Evolutionary conservation across 2,113 vertebrate genomes (phyloP), one percentile per base, ranked within the genome.

Genomic region (Australoheros scitulus): DNA sequence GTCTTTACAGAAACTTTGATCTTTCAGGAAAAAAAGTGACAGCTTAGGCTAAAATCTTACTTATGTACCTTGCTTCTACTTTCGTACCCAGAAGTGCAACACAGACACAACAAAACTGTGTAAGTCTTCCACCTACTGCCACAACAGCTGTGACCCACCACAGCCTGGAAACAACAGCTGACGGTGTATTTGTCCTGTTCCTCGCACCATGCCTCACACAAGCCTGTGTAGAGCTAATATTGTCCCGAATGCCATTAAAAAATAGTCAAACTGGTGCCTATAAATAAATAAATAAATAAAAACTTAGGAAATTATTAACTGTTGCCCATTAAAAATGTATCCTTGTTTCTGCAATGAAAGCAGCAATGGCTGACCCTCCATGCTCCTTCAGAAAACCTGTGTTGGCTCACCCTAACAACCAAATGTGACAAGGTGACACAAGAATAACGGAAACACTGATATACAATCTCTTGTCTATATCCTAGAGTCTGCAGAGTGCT

Each of bases 401-500:
- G n/a, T 26, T 78, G 22, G 11, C 59, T 79, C 64, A 64, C 38
- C 24, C 52, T 55, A 60, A 38, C 63, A 75, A 65, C n/a, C n/a
- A 26, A 56, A 80, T 79, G 79, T 81, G 76, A 79, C 79, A 88
- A 74, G 72, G 83, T 86, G 80, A 75, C 72, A 87, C 70, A 32
- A 41, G 57, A 80, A 56, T 63, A 81, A 81, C 47, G 20, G 57
- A 70, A 55, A 76, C 59, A 86, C 38, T 55, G 41, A 78, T 34
- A 36, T 50, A 60, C 61, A 29, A 50, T 50, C 43, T 70, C 43
- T 4, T 50, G 24, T 50, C 65, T 70, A 9, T 50, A 70, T 50
- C 65, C 22, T 20, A 1, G 24, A 50, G 43, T 70, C 41, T 50
- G 65, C 65, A 50, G 43, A 70, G 43, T n/a, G 80, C 56, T 61